Base-by-base conservation (phyloP, 2,888 invertebrate genomes). In the Ceraclea dissimilis region DNA sequence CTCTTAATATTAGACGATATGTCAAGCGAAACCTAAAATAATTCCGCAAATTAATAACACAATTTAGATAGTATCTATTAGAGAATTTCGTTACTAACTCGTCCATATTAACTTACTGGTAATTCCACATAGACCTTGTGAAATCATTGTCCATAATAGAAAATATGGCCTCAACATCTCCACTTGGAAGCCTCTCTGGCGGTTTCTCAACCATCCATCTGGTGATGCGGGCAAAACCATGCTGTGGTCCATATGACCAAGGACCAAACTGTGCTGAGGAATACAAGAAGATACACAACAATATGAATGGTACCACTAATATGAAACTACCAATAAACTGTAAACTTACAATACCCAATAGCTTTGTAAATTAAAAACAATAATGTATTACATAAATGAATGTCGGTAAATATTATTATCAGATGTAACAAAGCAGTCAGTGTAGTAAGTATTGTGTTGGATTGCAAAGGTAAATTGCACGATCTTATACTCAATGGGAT, bases 181-280 rank as follows among this genome's bases (percentile, higher is more conserved):
- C 93, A 70, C 89, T 92, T 60, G 90, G 88, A 66, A 93, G 76
- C 64, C 92, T 80, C 72, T 91, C 92, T 5, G 94, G 94, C 65
- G 88, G 84, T 70, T 91, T 88, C 74, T 93, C 93, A 64, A 93
- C 79, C 66, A 86, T 86, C 96, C 96, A 97, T 67, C 90, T 85
- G 58, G 90, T 85, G 69, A 94, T 89, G 68, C 95, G 82, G 53
- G 94, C 95, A 80, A 97, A 97, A 55, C 97, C 96, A 76, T 96
- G 96, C 69, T 94, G 93, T 2, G 96, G 95, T 4, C 96, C 95
- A 75, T 88, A 90, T 61, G 88, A 85, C 95, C 95, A 96, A 64
- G 90, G 86, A 56, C 95, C 96, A 75, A 95, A 96, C 79, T 94
- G 93, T 66, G 96, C 95, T 95, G 76, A 11, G 73, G 71, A 52